phyloP scores from a whole-genome alignment of 2,888 invertebrate species.

The Gandaritis pyraliata region DNA sequence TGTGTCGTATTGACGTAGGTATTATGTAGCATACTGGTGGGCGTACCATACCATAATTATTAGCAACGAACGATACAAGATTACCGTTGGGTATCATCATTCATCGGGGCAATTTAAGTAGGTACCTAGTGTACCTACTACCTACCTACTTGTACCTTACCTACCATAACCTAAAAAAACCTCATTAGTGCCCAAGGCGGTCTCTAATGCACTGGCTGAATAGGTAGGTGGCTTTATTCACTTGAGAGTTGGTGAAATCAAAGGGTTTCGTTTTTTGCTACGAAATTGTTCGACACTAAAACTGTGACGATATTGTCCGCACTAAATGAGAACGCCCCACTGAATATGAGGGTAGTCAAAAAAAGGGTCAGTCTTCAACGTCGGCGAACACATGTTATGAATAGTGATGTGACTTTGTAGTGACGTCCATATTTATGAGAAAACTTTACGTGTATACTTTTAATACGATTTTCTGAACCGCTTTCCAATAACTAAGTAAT shows the following conservation, averaged over 20 bases:
- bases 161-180: too few species aligned
- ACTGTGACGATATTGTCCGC: constrained; percentile 42
- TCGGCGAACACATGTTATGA: constrained; percentile 57
- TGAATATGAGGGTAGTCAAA: constrained; percentile 51
- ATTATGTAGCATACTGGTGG: too few species aligned
- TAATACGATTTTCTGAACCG: constrained; percentile 9
- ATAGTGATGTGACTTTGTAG: constrained; percentile 51
- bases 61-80: too few species aligned
- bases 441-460: constrained; percentile 49
- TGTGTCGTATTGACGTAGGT: too few species aligned
- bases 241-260: constrained; percentile 27
- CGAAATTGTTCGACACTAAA: constrained; percentile 41
- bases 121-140: too few species aligned
- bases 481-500: constrained; percentile 24
- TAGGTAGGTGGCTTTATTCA: not conserved
- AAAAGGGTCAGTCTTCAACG: constrained; percentile 54
- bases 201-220: too few species aligned
- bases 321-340: constrained; percentile 43
- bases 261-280: constrained; percentile 36
- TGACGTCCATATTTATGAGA: constrained; percentile 63
- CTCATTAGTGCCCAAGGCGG: too few species aligned
- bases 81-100: too few species aligned
- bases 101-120: too few species aligned
- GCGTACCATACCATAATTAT: too few species aligned
- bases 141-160: too few species aligned